These are phyloP conservation scores for Grantiella picta DNA, from an alignment of 2,113 vertebrate genomes.

Conservation along the genomic window DNA sequence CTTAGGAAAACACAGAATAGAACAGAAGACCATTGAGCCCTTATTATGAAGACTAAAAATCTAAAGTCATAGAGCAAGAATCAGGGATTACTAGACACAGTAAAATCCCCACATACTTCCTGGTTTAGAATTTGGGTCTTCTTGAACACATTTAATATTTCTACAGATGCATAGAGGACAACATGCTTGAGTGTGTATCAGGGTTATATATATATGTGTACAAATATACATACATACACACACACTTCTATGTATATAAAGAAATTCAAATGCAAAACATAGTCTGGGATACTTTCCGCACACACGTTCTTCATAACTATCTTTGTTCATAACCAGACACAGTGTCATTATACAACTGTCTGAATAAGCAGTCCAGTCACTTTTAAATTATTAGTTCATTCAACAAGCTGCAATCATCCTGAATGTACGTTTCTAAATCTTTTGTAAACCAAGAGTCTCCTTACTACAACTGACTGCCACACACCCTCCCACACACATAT, in stretches of 20 bases:
- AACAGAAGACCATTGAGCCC: neutral
- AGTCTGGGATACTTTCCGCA: neutral
- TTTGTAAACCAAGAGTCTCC: neutral
- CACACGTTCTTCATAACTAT: neutral
- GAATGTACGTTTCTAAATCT: neutral
- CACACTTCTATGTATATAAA: neutral
- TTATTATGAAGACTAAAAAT: neutral
- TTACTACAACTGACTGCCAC: neutral
- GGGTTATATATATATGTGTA: no score
- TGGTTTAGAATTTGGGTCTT: neutral
- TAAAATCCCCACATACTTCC: neutral
- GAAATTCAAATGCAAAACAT: neutral
- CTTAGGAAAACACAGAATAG: neutral
- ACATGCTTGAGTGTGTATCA: neutral
- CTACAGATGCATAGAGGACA: neutral
- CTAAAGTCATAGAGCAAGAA: neutral
- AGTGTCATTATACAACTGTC: neutral
- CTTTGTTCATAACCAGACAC: neutral
- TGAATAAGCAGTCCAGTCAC: neutral
- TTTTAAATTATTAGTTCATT: neutral
- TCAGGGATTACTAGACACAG: neutral
- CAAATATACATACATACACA: neutral
- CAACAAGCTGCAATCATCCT: neutral
- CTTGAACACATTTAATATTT: neutral
- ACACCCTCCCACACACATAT: neutral